Evolutionary conservation across 2,113 vertebrate genomes (phyloP).

Genomic region (Cyphotilapia sp.): DNA sequence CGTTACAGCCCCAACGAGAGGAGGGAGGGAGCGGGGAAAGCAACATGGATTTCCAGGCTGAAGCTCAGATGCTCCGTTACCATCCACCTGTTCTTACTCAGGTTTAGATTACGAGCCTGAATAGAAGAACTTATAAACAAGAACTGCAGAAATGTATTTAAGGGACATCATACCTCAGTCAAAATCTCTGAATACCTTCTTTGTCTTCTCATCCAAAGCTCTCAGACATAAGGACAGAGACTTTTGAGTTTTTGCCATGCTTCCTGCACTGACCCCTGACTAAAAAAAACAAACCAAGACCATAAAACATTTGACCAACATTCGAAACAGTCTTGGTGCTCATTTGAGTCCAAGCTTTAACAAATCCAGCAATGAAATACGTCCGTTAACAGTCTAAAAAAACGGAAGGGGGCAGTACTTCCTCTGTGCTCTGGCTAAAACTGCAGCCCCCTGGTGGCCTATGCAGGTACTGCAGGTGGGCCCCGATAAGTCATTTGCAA

Average conservation of each 20-base stretch:
- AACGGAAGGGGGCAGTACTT: not conserved
- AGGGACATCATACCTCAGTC: not conserved
- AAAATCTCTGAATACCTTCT: not conserved
- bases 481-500: accelerated
- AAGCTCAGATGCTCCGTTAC: not conserved
- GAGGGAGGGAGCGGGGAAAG: too few species aligned
- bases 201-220: not conserved
- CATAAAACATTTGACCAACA: not conserved
- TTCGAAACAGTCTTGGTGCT: not conserved
- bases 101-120: accelerated
- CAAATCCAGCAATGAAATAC: not conserved
- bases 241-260: not conserved
- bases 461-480: accelerated
- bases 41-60: not conserved
- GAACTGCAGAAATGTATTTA: not conserved
- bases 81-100: not conserved
- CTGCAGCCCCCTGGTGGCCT: not conserved
- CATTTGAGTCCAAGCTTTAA: not conserved
- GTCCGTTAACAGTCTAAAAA: accelerated
- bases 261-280: accelerated
- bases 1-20: not conserved
- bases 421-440: not conserved
- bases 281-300: not conserved
- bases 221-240: not conserved
- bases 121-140: not conserved